Evolutionary conservation across 1,140 invertebrate genomes (phyloP).

Genomic region (Lethrus apterus): DNA sequence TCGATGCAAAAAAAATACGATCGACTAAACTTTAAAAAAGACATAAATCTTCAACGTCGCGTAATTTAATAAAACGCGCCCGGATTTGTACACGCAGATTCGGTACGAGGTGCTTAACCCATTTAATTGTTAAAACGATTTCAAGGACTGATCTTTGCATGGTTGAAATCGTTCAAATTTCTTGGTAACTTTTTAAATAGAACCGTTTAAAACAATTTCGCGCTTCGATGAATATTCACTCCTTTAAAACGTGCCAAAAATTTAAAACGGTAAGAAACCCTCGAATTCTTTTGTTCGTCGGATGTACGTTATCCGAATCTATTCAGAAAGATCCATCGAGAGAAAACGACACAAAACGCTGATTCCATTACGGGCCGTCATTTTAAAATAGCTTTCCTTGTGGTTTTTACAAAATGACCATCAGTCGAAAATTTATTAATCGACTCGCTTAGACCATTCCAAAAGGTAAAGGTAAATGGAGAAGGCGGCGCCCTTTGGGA

Average conservation of each 20-base stretch:
- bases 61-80: too few relatives aligned
- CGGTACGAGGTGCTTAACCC: too few relatives aligned
- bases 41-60: too few relatives aligned
- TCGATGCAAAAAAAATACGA: too few relatives aligned
- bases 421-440: constrained; percentile 10
- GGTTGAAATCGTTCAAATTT: too few relatives aligned
- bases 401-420: constrained; percentile 6
- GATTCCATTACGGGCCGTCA: constrained; percentile 5
- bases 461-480: constrained; percentile 7
- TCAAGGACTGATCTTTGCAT: too few relatives aligned
- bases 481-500: constrained; percentile 27
- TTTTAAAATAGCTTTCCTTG: constrained; percentile 1
- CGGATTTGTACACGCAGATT: too few relatives aligned
- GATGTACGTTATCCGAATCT: constrained; percentile 8
- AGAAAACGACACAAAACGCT: constrained; percentile 7
- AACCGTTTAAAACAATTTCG: constrained; percentile 5
- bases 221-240: constrained; percentile 10
- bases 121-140: too few relatives aligned
- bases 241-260: constrained; percentile 9
- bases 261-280: constrained; percentile 7
- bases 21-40: too few relatives aligned
- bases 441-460: constrained; percentile 13
- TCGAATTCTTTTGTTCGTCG: constrained; percentile 10
- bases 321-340: constrained; percentile 4
- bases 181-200: constrained; percentile 2